These are phyloP conservation scores for Physocephala rufipes DNA, from an alignment of 2,888 invertebrate species.

Conservation along the genomic window DNA sequence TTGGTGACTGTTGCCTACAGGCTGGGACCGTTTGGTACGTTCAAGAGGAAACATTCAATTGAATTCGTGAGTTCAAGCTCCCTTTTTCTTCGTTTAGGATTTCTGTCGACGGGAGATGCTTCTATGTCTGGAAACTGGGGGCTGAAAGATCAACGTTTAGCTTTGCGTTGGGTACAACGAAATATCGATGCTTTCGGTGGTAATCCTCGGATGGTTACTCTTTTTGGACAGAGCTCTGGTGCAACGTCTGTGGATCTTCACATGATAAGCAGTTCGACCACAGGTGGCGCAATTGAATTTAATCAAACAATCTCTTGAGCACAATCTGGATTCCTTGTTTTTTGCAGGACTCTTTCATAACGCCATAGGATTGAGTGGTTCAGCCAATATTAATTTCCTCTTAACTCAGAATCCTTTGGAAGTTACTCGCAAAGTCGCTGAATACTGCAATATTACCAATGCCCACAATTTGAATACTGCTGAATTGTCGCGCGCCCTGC, in stretches of 20 bases:
- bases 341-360: slow-evolving; percentile 63
- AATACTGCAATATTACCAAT: slow-evolving; percentile 62
- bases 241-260: slow-evolving; percentile 67
- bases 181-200: slow-evolving; percentile 67
- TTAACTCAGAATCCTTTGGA: slow-evolving; percentile 51
- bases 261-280: slow-evolving; percentile 65
- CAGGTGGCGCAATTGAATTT: slow-evolving; percentile 30
- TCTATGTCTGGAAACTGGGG: slow-evolving; percentile 67
- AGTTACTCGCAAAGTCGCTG: slow-evolving; percentile 63
- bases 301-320: background rate
- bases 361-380: slow-evolving; percentile 67
- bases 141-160: slow-evolving; percentile 67
- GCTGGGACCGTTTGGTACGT: slow-evolving; percentile 61
- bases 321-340: background rate
- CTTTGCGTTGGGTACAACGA: slow-evolving; percentile 66
- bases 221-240: slow-evolving; percentile 68
- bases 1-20: slow-evolving; percentile 68
- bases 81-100: slow-evolving; percentile 55
- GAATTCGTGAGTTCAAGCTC: background rate
- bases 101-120: slow-evolving; percentile 66
- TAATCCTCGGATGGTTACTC: slow-evolving; percentile 63
- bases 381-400: slow-evolving; percentile 65
- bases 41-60: background rate
- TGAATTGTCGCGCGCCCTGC: slow-evolving; percentile 64
- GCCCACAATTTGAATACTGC: slow-evolving; percentile 53